phyloP scores from a whole-genome alignment of 1,140 invertebrate genomes.

The Anoplolepis gracilipes region DNA sequence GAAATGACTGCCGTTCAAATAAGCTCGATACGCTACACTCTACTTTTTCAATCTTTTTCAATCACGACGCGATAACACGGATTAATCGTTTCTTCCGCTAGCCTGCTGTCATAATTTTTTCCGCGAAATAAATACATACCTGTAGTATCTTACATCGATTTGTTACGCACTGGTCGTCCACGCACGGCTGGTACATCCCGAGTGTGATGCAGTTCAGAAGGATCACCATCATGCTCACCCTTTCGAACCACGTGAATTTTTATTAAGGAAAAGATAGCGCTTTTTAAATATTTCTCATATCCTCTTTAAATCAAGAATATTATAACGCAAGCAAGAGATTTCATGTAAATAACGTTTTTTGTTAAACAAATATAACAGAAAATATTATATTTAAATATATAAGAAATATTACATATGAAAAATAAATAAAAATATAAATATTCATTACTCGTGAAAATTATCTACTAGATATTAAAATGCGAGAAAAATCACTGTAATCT shows the following conservation, averaged over 20 bases:
- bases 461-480: neutral
- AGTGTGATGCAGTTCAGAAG: constrained; percentile 99
- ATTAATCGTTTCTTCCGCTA: neutral
- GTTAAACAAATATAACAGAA: neutral
- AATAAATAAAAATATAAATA: neutral
- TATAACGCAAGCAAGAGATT: neutral
- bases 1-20: constrained; percentile 30
- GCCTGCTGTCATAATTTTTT: neutral
- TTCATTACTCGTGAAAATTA: neutral
- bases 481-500: neutral
- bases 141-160: constrained; percentile 97
- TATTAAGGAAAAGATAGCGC: constrained; percentile 89
- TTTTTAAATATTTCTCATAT: constrained; percentile 25
- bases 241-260: constrained; percentile 97
- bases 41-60: neutral
- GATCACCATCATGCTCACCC: constrained; percentile 99
- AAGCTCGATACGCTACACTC: neutral
- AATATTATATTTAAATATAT: constrained; percentile 4
- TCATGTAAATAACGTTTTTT: too few species aligned
- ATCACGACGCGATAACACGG: neutral
- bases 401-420: neutral
- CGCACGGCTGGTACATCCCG: constrained; percentile 99
- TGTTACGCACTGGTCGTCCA: constrained; percentile 96
- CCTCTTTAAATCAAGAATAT: neutral
- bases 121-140: constrained; percentile 86